Base-by-base conservation (phyloP, 1,140 invertebrate genomes). In the Dendroctonus ponderosae region DNA sequence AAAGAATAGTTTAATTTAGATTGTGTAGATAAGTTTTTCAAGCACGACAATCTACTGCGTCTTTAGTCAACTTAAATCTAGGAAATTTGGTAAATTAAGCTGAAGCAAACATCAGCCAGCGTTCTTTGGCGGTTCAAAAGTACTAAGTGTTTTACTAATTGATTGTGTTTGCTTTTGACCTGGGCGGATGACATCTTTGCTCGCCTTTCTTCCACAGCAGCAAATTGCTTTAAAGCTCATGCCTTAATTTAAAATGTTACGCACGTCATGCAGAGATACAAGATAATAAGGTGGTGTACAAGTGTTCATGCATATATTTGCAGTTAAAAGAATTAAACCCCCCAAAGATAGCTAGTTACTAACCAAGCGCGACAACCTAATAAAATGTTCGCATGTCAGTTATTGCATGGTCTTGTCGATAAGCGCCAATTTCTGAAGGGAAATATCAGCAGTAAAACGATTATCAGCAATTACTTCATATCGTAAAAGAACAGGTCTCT, bases 381-480 rank as follows among this genome's bases (percentile, higher is more conserved):
- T 66, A 66, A 66, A 52, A 59, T 59, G 56, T 60, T 53, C 11
- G 56, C 44, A 59, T 44, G 43, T 56, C 46, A 48, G 38, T 66
- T 59, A 50, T 43, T 41, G 43, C 63, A 59, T 26, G 37, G 11
- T 52, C 7, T 54, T 40, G 6, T 44, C 53, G 54, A 11, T 59
- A 66, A 66, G 54, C 56, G 46, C 38, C 63, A 58, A 57, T 59
- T 59, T 59, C 48, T 40, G 54, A 51, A 59, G 43, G 62, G 37
- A 65, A 65, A 57, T 65, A 57, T 42, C 44, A 42, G 54, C 53
- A 15, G 39, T 66, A 66, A 66, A 66, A 51, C 63, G 63, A 59
- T 66, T 58, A 66, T 57, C 63, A 14, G 37, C 49, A 66, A 66
- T 66, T 66, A 66, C 38, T 8, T 54, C 15, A 48, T 39, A 44